Conservation (phyloP, 1,140 invertebrate genomes). For the Holcopasites calliopsidis region DNA sequence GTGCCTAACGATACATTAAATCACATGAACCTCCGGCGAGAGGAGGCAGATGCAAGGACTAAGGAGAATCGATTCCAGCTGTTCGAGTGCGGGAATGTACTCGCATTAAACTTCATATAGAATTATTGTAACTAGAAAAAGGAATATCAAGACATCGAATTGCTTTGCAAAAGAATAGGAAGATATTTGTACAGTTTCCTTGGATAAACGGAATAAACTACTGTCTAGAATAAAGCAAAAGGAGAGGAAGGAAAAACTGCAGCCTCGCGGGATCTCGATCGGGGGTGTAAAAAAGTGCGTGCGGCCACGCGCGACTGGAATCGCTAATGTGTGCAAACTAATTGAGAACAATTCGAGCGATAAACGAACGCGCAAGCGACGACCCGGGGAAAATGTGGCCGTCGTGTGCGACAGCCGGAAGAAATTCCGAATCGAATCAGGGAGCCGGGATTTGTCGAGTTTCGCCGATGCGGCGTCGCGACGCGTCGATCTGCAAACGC, state of each 20-base stretch:
- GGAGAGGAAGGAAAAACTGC: neutral
- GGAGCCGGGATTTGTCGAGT: slow-evolving; percentile 38
- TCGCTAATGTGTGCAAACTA: slow-evolving; percentile 33
- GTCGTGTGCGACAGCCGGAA: slow-evolving; percentile 58
- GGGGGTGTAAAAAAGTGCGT: neutral
- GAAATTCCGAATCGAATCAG: slow-evolving; percentile 60
- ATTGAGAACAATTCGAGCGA: slow-evolving; percentile 59
- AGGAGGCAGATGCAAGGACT: neutral
- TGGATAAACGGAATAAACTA: neutral
- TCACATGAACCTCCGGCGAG: neutral
- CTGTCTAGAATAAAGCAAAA: neutral
- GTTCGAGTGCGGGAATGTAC: neutral
- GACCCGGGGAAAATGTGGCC: slow-evolving; percentile 45
- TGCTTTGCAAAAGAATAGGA: too few species aligned
- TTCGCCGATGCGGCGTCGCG: slow-evolving; percentile 11
- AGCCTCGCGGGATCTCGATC: neutral
- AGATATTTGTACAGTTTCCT: too few species aligned
- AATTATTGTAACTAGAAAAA: too few species aligned
- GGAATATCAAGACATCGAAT: too few species aligned
- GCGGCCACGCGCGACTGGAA: neutral
- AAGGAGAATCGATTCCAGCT: slow-evolving; percentile 4
- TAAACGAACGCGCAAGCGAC: slow-evolving; percentile 59
- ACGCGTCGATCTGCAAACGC: slow-evolving; percentile 15
- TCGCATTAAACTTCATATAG: neutral
- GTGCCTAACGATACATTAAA: slow-evolving; percentile 24